Percentiles rank a stretch among this genome's conserved stretches.
phyloP scores from a whole-genome alignment of 2,797 vertebrate genomes.

The Phalloptychus januarius region DNA sequence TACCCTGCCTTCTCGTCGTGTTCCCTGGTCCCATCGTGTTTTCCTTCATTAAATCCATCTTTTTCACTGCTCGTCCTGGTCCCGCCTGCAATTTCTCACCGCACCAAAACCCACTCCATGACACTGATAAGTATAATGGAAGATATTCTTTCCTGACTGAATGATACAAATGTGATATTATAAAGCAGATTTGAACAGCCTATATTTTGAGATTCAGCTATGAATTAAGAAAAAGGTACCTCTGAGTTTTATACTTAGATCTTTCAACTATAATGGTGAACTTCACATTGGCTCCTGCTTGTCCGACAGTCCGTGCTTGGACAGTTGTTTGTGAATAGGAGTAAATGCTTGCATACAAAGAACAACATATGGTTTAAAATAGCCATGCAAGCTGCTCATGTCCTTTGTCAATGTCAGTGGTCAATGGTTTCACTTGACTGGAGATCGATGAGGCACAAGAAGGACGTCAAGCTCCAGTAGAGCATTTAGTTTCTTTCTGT shows the following conservation, averaged over 20 bases:
- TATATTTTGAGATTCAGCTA: background rate
- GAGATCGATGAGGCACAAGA: constrained; percentile 57
- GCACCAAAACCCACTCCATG: too few relatives aligned
- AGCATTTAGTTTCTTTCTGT: constrained; percentile 44
- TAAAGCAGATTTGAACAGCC: background rate
- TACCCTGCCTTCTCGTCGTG: too few relatives aligned
- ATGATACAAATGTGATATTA: background rate
- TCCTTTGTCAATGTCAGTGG: constrained; percentile 48
- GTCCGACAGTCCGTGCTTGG: background rate
- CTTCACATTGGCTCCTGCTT: constrained; percentile 11
- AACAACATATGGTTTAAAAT: constrained; percentile 18
- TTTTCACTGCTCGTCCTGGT: too few relatives aligned
- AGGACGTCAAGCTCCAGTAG: constrained; percentile 56
- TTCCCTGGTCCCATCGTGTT: too few relatives aligned
- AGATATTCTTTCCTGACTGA: background rate
- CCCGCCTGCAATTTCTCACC: too few relatives aligned
- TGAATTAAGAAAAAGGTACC: background rate
- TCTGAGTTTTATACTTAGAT: background rate
- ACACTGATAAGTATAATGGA: background rate
- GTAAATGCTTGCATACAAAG: constrained; percentile 16
- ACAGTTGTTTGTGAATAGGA: background rate
- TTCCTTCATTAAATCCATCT: too few relatives aligned
- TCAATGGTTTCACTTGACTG: constrained; percentile 63
- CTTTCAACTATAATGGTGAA: constrained; percentile 9
- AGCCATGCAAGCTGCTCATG: constrained; percentile 33